A percentile compares a stretch with the other conserved stretches of the same genome.
Evolutionary conservation across 2,888 invertebrate genomes (phyloP).

Genomic region (Microplitis deprimator): DNA sequence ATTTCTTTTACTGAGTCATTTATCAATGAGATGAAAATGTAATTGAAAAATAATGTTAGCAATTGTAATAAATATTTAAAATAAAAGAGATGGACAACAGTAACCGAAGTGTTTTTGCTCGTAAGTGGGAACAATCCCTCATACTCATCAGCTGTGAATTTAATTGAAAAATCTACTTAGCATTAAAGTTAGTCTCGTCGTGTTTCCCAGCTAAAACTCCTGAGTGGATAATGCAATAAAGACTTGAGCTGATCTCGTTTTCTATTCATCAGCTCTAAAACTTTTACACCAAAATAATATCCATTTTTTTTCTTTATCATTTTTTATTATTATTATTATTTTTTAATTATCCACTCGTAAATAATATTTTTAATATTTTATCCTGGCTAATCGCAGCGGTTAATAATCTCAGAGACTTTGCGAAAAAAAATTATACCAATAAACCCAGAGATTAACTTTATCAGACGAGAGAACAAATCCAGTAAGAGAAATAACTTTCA

Average conservation of each 20-base stretch:
- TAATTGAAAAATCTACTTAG: constrained; percentile 26
- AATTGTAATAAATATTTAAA: too few relatives aligned
- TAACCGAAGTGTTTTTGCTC: neutral
- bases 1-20: too few relatives aligned
- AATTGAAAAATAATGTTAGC: neutral
- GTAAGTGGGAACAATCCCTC: neutral
- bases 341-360: neutral
- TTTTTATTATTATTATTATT: neutral
- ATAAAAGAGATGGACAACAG: too few relatives aligned
- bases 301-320: too few relatives aligned
- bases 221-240: constrained; percentile 30
- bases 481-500: neutral
- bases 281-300: neutral
- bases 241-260: constrained; percentile 12
- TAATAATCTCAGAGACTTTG: neutral
- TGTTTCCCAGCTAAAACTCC: constrained; percentile 29
- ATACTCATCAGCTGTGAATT: constrained; percentile 5
- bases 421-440: neutral
- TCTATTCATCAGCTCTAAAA: neutral
- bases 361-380: neutral
- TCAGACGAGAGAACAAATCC: neutral
- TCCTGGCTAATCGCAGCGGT: neutral
- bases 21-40: neutral
- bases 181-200: constrained; percentile 18
- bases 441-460: neutral